Evolutionary conservation across 2,113 vertebrate genomes (phyloP).

Genomic region (Abramis brama): DNA sequence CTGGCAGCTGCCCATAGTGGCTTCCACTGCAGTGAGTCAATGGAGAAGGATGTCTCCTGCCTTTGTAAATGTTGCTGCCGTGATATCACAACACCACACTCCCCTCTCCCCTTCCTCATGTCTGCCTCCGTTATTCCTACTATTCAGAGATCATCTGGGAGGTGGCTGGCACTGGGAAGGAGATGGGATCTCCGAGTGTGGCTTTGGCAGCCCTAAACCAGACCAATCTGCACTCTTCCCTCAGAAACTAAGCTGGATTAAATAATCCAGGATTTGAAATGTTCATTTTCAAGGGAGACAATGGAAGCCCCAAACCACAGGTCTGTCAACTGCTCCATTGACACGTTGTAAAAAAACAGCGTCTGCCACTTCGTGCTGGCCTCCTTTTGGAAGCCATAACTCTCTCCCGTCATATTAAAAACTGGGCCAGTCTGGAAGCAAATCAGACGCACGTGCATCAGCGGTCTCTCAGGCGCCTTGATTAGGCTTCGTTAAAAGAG

Average conservation of each 20-base stretch:
- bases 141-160: not conserved
- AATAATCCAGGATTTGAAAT: constrained; percentile 57
- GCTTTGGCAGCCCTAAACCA: not conserved
- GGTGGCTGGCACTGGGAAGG: not conserved
- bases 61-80: constrained; percentile 34
- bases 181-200: constrained; percentile 6
- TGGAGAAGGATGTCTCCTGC: constrained; percentile 22
- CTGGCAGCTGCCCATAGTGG: constrained; percentile 46
- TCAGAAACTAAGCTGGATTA: constrained; percentile 50
- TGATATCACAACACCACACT: constrained; percentile 26
- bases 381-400: constrained; percentile 31
- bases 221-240: not conserved
- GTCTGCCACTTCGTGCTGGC: constrained; percentile 20
- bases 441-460: constrained; percentile 38
- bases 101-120: not conserved
- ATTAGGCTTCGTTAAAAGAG: constrained; percentile 45
- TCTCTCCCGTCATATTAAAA: constrained; percentile 28
- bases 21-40: constrained; percentile 48
- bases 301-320: constrained; percentile 39
- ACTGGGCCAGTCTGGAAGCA: constrained; percentile 32
- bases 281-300: constrained; percentile 24
- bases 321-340: constrained; percentile 50
- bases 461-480: constrained; percentile 39
- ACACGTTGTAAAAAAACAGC: constrained; percentile 43
- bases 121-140: constrained; percentile 14